phyloP scores from a whole-genome alignment of 2,888 invertebrate species.

The Metopia argyrocephala region DNA sequence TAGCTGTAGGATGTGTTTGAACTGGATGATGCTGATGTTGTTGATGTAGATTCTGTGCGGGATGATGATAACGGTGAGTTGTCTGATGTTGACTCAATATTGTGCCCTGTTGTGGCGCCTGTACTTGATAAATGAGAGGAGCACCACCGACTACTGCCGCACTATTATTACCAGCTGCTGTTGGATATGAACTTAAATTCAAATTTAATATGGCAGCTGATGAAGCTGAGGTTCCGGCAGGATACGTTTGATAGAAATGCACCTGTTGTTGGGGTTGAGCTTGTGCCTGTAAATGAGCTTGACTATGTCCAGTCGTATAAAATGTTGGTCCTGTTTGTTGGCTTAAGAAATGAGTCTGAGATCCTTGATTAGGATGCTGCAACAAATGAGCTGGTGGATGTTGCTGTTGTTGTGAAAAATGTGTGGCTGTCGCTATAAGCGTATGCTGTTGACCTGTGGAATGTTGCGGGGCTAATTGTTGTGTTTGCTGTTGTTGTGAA shows the following conservation, averaged over 20 bases:
- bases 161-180: slow-evolving; percentile 67
- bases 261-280: slow-evolving; percentile 69
- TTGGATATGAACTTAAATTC: slow-evolving; percentile 80
- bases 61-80: slow-evolving; percentile 60
- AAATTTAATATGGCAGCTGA: slow-evolving; percentile 79
- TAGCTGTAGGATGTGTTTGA: slow-evolving; percentile 40
- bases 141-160: slow-evolving; percentile 59
- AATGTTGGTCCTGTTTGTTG: slow-evolving; percentile 67
- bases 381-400: slow-evolving; percentile 57
- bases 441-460: slow-evolving; percentile 64
- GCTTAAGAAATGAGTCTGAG: slow-evolving; percentile 57
- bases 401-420: slow-evolving; percentile 69
- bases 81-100: slow-evolving; percentile 49
- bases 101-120: slow-evolving; percentile 62
- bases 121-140: slow-evolving; percentile 70
- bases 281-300: slow-evolving; percentile 64
- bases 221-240: slow-evolving; percentile 71
- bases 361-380: slow-evolving; percentile 59
- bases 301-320: slow-evolving; percentile 61
- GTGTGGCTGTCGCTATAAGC: slow-evolving; percentile 69
- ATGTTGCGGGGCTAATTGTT: slow-evolving; percentile 68
- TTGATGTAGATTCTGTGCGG: slow-evolving; percentile 18
- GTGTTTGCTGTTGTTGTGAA: slow-evolving; percentile 62
- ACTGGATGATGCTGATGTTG: slow-evolving; percentile 39
- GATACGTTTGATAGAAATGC: slow-evolving; percentile 73